Percentiles rank a stretch among this genome's conserved stretches.
Conservation (phyloP, 2,797 vertebrate species). For the Protosalanx chinensis region DNA sequence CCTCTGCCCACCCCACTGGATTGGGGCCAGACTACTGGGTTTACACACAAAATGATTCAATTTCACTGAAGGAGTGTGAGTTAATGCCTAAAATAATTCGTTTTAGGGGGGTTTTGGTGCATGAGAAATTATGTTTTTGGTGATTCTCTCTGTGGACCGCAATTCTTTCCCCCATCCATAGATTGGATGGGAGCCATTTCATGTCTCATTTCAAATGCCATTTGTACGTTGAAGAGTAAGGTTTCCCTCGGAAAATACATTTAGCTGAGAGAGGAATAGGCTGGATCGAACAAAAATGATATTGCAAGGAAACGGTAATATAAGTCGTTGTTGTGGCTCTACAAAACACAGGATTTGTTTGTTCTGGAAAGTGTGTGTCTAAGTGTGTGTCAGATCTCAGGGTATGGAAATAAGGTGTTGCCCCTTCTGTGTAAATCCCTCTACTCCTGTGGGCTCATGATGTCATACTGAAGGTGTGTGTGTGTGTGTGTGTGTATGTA, state of each 20-base stretch:
- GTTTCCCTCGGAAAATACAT: slow-evolving; percentile 16
- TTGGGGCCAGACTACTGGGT: slow-evolving; percentile 28
- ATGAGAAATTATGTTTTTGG: neutral
- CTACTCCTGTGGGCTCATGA: slow-evolving; percentile 30
- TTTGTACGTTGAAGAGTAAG: neutral
- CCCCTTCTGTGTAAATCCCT: slow-evolving; percentile 41
- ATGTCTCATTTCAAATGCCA: slow-evolving; percentile 4
- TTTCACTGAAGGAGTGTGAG: neutral
- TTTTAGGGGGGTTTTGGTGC: neutral
- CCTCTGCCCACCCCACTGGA: slow-evolving; percentile 31
- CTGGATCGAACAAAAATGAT: slow-evolving; percentile 15
- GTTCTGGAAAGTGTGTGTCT: slow-evolving; percentile 18
- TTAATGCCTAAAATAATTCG: too few relatives aligned
- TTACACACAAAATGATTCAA: neutral
- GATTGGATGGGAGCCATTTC: neutral
- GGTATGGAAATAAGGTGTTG: slow-evolving; percentile 22
- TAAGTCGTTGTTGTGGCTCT: slow-evolving; percentile 34
- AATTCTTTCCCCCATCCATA: neutral
- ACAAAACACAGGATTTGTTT: too few relatives aligned
- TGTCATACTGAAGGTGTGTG: slow-evolving; percentile 15
- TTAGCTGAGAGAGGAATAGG: slow-evolving; percentile 20
- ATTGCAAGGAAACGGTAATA: slow-evolving; percentile 40
- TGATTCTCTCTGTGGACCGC: neutral
- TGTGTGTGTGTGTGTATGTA: slow-evolving; percentile 12
- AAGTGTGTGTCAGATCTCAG: neutral